Evolutionary conservation across 2,113 vertebrate species (phyloP).

Genomic region (Hydropotes inermis): DNA sequence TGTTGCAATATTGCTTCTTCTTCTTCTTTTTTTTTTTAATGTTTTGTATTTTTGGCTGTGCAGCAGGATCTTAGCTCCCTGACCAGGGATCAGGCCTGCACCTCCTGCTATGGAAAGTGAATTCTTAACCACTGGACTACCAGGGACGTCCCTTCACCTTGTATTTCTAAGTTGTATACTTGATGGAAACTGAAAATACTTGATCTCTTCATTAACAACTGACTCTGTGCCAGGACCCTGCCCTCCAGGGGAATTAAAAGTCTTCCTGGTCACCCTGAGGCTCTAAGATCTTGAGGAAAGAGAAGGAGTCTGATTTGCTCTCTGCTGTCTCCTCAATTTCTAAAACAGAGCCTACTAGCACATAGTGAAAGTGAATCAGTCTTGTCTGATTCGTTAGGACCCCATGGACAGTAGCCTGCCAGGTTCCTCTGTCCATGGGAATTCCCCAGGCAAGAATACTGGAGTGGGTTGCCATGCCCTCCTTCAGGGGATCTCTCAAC

Average conservation of each 20-base stretch:
- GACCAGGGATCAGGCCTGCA: neutral
- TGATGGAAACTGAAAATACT: neutral
- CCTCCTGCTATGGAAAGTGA: neutral
- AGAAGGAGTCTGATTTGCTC: neutral
- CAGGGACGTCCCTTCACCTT: neutral
- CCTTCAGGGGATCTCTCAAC: neutral
- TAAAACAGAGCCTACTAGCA: neutral
- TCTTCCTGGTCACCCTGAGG: neutral
- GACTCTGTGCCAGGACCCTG: neutral
- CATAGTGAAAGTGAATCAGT: neutral
- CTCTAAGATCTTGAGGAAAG: neutral
- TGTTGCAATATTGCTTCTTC: neutral
- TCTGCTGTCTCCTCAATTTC: neutral
- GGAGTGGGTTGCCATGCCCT: neutral
- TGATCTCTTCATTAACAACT: neutral
- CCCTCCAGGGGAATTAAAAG: neutral
- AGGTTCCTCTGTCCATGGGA: neutral
- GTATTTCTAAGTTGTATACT: neutral
- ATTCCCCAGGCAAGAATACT: neutral
- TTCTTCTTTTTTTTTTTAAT: neutral
- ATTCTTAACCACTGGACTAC: neutral
- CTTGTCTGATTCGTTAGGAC: neutral
- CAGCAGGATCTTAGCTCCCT: neutral
- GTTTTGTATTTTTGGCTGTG: rapidly evolving
- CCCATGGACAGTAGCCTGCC: neutral